Evolutionary conservation across 1,140 invertebrate genomes (phyloP), one percentile per base, ranked within the genome.

Genomic region (Orius laevigatus): DNA sequence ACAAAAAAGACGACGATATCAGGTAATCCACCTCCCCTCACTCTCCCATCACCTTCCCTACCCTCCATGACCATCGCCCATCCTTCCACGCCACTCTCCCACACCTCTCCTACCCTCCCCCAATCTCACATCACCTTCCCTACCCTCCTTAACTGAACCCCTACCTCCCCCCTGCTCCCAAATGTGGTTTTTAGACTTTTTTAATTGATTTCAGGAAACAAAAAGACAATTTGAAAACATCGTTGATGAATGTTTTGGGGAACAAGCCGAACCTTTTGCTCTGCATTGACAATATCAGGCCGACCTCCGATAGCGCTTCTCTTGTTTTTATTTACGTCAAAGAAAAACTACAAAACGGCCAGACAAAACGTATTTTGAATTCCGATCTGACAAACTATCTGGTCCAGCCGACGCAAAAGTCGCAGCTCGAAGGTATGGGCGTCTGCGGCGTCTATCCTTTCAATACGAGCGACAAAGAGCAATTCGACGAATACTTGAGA

Each of bases 401-500:
- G 2, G 72, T 74, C n/a, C 77, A 79, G 49, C 69, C 70, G 0
- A 68, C 73, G 36, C 72, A 78, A 10, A 82, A 80, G 44, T 72
- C 75, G 42, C 77, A 88, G 49, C 62, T 86, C 3, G 66, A 65
- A 3, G 75, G 74, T 57, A 69, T 82, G 14, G 80, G 79, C 0
- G 74, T 81, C 4, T 61, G 66, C 11, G 70, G 73, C 54, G 65
- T 78, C 4, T 71, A 72, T 46, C 65, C 82, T 1, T 70, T 76
- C 46, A 71, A 77, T 0, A 39, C 35, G 43, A 73, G 81, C 16
- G 75, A 81, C 50, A 75, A 75, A 12, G 73, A 78, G 10, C 82
- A 89, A 59, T 57, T 94, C 0, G 81, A 89, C 53, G 80, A 89
- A 54, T 96, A 96, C 67, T 63, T 95, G 35, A 85, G 89, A 50